These are phyloP conservation scores for Miltochrista miniata DNA, from an alignment of 2,888 invertebrate genomes.

Conservation along the genomic window DNA sequence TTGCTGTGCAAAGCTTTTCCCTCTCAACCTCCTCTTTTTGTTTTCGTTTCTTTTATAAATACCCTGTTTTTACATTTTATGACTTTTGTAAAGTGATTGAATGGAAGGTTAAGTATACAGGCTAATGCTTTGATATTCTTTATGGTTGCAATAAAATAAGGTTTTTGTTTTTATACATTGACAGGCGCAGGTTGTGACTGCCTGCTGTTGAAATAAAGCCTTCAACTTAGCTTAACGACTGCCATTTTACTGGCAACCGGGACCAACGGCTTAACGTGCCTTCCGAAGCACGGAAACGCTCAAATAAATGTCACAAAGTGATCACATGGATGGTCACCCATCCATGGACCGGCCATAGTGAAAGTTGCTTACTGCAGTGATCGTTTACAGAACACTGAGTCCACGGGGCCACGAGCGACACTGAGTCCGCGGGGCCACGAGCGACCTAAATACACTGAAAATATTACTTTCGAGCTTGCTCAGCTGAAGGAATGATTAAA, in stretches of 20 bases:
- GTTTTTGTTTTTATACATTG: neutral
- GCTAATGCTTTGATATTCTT: neutral
- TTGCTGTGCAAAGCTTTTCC: neutral
- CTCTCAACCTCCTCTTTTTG: neutral
- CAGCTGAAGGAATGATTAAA: conserved; percentile 41
- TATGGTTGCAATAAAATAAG: neutral
- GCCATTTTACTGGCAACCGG: no score
- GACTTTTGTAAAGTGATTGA: conserved; percentile 7
- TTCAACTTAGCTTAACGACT: no score
- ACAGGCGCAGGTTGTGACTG: neutral
- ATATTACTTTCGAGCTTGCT: conserved; percentile 31
- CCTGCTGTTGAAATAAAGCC: no score
- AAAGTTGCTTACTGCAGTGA: no score
- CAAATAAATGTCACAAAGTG: no score
- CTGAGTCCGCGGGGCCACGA: no score
- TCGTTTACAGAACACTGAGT: no score
- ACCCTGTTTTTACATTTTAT: neutral
- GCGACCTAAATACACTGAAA: conserved; percentile 24
- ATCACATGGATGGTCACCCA: no score
- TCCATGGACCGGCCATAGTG: no score
- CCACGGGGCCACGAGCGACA: no score
- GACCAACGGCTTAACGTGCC: no score
- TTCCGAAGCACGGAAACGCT: no score
- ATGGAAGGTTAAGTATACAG: conserved; percentile 8
- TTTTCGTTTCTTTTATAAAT: neutral